Percentiles rank a stretch among this genome's conserved stretches.
Evolutionary conservation across 2,888 invertebrate species (phyloP).

Genomic region (Onchidella celtica): DNA sequence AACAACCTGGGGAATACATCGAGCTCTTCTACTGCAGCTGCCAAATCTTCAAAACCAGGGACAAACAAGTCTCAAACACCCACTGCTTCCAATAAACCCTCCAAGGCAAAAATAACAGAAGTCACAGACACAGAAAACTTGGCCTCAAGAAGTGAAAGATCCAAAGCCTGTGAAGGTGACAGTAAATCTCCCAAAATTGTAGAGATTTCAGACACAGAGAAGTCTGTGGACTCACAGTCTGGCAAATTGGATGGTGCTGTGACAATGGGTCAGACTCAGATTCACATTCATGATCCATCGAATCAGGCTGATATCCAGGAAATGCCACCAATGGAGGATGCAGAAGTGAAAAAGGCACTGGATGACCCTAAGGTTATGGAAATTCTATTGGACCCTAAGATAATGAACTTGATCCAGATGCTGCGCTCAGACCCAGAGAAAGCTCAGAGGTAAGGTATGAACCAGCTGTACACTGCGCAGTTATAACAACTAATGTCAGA

Average conservation of each 20-base stretch:
- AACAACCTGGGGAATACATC: constrained; percentile 58
- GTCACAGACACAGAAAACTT: constrained; percentile 17
- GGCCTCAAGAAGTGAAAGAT: not conserved
- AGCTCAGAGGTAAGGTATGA: constrained; percentile 72
- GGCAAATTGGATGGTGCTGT: not conserved
- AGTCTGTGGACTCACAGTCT: constrained; percentile 16
- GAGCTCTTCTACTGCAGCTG: not conserved
- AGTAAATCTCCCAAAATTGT: constrained; percentile 34
- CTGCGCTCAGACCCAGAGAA: constrained; percentile 67
- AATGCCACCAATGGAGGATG: constrained; percentile 60
- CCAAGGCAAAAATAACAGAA: constrained; percentile 41
- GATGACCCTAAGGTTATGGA: constrained; percentile 66
- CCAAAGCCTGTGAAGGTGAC: not conserved
- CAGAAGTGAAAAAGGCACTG: constrained; percentile 62
- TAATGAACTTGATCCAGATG: constrained; percentile 68
- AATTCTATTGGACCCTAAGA: constrained; percentile 68
- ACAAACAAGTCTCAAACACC: constrained; percentile 25
- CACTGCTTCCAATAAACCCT: not conserved
- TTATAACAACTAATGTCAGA: no score
- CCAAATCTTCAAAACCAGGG: not conserved
- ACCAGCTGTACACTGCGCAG: no score
- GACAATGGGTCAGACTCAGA: constrained; percentile 49
- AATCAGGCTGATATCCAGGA: constrained; percentile 65
- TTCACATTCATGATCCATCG: constrained; percentile 58
- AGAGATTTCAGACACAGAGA: constrained; percentile 26